Percentiles rank a stretch among this genome's conserved stretches.
Evolutionary conservation across 2,113 vertebrate genomes (phyloP).

Genomic region (Numida meleagris): DNA sequence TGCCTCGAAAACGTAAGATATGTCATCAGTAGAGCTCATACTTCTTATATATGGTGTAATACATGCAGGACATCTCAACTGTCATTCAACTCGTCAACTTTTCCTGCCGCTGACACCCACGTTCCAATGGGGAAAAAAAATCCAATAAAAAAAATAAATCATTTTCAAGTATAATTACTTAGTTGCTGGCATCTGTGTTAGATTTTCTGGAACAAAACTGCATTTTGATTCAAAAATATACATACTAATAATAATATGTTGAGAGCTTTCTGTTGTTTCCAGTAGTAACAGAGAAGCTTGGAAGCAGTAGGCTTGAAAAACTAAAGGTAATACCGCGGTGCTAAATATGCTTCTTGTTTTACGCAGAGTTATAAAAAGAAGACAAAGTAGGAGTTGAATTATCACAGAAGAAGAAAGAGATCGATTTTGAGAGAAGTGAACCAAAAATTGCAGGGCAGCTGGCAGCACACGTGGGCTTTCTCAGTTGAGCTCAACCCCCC

Average conservation of each 20-base stretch:
- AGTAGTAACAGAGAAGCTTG: slow-evolving; percentile 12
- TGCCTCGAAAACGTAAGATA: not conserved
- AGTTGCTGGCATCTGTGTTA: not conserved
- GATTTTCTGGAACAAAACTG: not conserved
- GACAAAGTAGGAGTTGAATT: not conserved
- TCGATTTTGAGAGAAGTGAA: not conserved
- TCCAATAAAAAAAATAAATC: too few species aligned
- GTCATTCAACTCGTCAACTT: not conserved
- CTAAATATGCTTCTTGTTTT: slow-evolving; percentile 11
- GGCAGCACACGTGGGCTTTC: not conserved
- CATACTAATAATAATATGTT: not conserved
- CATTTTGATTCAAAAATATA: not conserved
- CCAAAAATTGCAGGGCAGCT: not conserved
- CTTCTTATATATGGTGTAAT: fast-evolving
- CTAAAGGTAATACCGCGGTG: not conserved
- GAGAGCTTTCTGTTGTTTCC: slow-evolving; percentile 27
- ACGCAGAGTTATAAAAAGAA: not conserved
- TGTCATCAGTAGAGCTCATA: not conserved
- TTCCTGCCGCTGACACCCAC: not conserved
- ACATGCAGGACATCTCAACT: fast-evolving
- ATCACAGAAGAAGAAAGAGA: not conserved
- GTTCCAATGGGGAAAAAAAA: not conserved
- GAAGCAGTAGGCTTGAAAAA: not conserved
- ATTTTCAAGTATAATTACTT: not conserved
- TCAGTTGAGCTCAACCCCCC: not conserved